Base-by-base conservation (phyloP, 2,888 invertebrate genomes). In the Terebella lapidaria region DNA sequence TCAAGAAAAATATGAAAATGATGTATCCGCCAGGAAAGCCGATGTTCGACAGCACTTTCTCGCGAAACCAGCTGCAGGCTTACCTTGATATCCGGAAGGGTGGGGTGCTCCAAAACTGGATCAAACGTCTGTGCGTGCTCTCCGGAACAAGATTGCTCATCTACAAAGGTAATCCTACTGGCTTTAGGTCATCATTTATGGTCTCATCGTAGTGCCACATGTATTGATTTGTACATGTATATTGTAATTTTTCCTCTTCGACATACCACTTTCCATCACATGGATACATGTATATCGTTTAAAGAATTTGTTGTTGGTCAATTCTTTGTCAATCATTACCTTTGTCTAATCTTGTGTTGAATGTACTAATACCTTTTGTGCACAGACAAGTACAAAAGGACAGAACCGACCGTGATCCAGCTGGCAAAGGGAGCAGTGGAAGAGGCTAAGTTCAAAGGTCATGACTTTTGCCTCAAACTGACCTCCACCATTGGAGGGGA, bases 1-100 rank as follows among this genome's bases (percentile, higher is more conserved):
- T n/a, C n/a, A n/a, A n/a, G n/a, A n/a, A n/a, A n/a, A n/a, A n/a
- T n/a, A n/a, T n/a, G n/a, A n/a, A n/a, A n/a, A n/a, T n/a, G n/a
- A n/a, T n/a, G n/a, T n/a, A n/a, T n/a, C n/a, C 70, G 70, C 25
- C 70, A 81, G 81, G 80, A 2, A 79, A 80, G 63, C 80, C 80
- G 0, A 65, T 75, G 52, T 71, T 75, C 25, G 79, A 81, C 64
- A 74, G 74, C 57, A 79, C 77, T 2, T 78, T 77, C 62, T 74
- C 78, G 3, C 64, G 76, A 26, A 74, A 73, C 62, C 77, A 76
- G 66, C 67, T 81, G 52, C 69, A 74, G 55, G 68, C 76, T 2
- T 71, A 73, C 58, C 70, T 75, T 3, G 74, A 73, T 52, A 73
- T 81, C 3, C 67, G 77, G n/a, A 79, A 77, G 59, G 80, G 80